A percentile compares a stretch with the other conserved stretches of the same genome.
Conservation (phyloP, 2,797 vertebrate species). For the Avahi laniger region DNA sequence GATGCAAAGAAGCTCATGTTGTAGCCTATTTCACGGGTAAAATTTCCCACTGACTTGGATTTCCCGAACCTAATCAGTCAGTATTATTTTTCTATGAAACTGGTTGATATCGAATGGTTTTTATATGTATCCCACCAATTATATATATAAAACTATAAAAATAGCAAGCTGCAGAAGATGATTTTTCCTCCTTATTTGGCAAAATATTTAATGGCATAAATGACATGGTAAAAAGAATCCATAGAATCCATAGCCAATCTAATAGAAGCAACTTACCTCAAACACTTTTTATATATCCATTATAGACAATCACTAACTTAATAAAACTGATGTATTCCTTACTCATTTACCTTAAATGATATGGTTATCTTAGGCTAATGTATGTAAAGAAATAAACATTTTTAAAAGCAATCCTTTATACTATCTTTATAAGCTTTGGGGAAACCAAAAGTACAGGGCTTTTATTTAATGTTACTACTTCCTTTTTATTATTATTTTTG, state of each 20-base stretch:
- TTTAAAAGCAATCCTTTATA: neutral
- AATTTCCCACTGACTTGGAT: neutral
- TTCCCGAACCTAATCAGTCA: constrained; percentile 1
- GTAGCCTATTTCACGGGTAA: neutral
- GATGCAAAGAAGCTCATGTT: neutral
- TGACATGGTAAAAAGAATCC: neutral
- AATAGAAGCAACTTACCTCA: neutral
- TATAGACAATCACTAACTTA: neutral
- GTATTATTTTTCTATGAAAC: constrained; percentile 39
- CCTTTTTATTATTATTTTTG: neutral
- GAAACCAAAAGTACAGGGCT: neutral
- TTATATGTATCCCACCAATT: neutral
- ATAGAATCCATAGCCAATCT: neutral
- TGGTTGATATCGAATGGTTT: neutral
- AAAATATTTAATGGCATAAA: neutral
- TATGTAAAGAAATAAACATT: neutral
- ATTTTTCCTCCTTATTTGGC: neutral
- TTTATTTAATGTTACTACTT: neutral
- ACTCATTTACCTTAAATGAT: neutral
- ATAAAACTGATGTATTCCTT: neutral
- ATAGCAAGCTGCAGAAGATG: neutral
- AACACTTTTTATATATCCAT: neutral
- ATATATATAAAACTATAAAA: neutral
- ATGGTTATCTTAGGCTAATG: neutral
- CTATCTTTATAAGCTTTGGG: neutral